phyloP scores from a whole-genome alignment of 2,888 invertebrate genomes.

The Caenorhabditis becei region DNA sequence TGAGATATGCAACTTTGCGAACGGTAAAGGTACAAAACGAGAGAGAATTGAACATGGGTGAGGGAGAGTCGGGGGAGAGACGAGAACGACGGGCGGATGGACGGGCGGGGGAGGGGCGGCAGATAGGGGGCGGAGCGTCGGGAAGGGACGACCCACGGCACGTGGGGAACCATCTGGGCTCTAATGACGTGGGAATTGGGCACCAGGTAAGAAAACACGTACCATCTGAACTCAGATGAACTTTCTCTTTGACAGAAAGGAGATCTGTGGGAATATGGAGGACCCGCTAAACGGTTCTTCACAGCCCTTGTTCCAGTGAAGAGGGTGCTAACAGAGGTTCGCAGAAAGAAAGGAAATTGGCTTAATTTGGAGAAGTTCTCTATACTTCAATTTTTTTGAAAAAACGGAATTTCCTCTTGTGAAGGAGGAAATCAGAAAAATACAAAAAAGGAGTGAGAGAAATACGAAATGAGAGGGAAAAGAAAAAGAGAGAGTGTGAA shows the following conservation, averaged over 20 bases:
- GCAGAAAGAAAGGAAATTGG: no score
- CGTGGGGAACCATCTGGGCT: slow-evolving; percentile 46
- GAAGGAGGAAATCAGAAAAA: no score
- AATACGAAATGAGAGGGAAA: background rate
- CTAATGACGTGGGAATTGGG: slow-evolving; percentile 52
- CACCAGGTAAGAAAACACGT: slow-evolving; percentile 2
- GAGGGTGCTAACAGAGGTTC: background rate
- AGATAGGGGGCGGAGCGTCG: slow-evolving; percentile 35
- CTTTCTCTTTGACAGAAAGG: background rate
- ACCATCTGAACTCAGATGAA: slow-evolving; percentile 11
- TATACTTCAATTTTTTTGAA: no score
- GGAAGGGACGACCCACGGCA: slow-evolving; percentile 18
- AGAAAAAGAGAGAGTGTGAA: background rate
- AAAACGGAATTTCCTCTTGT: no score
- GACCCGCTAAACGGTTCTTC: no score
- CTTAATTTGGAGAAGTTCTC: no score
- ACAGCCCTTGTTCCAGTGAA: background rate
- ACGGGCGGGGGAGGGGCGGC: slow-evolving; percentile 44
- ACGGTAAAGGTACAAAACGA: slow-evolving; percentile 27
- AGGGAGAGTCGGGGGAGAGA: slow-evolving; percentile 21
- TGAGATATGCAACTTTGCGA: background rate
- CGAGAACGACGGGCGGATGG: slow-evolving; percentile 50
- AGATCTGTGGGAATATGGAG: slow-evolving; percentile 10
- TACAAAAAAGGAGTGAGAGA: no score
- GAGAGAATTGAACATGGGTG: slow-evolving; percentile 30